Conservation (phyloP, 2,113 vertebrate genomes). For the Elachura formosa region DNA sequence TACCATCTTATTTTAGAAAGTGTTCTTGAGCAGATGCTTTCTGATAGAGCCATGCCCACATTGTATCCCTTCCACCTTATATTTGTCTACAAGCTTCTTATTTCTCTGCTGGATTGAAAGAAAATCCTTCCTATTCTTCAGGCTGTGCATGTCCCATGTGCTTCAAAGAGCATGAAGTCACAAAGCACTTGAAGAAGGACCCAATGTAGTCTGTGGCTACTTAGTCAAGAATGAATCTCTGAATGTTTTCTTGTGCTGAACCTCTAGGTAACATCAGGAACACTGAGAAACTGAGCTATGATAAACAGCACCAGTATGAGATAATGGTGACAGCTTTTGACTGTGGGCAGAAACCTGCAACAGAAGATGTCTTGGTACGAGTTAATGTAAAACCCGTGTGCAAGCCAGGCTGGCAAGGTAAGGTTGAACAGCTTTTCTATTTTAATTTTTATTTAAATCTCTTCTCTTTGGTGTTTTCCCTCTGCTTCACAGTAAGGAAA, state of each 20-base stretch:
- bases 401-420: conserved; percentile 98
- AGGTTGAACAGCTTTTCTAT: not conserved
- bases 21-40: not conserved
- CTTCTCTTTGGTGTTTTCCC: not conserved
- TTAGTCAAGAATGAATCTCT: not conserved
- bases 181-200: not conserved
- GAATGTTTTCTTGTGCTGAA: not conserved
- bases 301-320: conserved; percentile 86
- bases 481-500: not conserved
- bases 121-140: not conserved
- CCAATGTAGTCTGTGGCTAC: not conserved
- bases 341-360: conserved; percentile 91
- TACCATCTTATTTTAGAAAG: not conserved
- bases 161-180: not conserved
- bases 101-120: not conserved
- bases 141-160: not conserved
- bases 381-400: conserved; percentile 94
- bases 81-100: not conserved
- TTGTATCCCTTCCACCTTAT: not conserved
- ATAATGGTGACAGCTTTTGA: conserved; percentile 92
- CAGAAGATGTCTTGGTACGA: conserved; percentile 80
- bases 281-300: conserved; percentile 91
- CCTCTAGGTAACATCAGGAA: conserved; percentile 91
- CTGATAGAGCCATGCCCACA: not conserved
- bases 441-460: not conserved